Evolutionary conservation across 2,113 vertebrate genomes (phyloP).

Genomic region (Perca flavescens): DNA sequence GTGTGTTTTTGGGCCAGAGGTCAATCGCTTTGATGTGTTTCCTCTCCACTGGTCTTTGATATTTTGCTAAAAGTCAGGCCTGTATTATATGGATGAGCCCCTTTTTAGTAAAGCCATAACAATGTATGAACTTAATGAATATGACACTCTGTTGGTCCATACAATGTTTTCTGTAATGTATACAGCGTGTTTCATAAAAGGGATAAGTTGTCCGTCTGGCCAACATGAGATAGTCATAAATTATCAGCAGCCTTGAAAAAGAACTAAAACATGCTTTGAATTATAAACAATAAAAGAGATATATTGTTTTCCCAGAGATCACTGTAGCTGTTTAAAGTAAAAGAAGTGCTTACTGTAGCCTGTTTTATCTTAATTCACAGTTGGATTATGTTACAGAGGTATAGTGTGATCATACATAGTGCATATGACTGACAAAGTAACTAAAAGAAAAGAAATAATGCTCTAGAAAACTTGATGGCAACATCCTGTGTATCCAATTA

Average conservation of each 20-base stretch:
- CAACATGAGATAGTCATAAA: slow-evolving; percentile 26
- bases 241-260: slow-evolving; percentile 39
- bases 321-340: slow-evolving; percentile 28
- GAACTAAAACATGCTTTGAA: slow-evolving; percentile 51
- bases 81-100: slow-evolving; percentile 31
- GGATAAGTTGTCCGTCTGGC: slow-evolving; percentile 18
- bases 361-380: not conserved
- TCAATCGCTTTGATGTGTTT: slow-evolving; percentile 77
- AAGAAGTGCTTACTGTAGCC: not conserved
- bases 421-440: not conserved
- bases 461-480: not conserved
- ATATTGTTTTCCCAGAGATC: slow-evolving; percentile 8
- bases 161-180: slow-evolving; percentile 28
- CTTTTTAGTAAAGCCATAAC: slow-evolving; percentile 13
- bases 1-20: slow-evolving; percentile 73
- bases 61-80: slow-evolving; percentile 30
- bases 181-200: not conserved
- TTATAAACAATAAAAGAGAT: slow-evolving; percentile 38
- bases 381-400: slow-evolving; percentile 19
- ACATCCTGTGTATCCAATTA: not conserved
- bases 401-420: not conserved
- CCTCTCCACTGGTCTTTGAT: slow-evolving; percentile 66
- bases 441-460: not conserved
- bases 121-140: slow-evolving; percentile 38
- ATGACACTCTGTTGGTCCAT: slow-evolving; percentile 19